Conservation (phyloP, 2,113 vertebrate species). For the Alligator sinensis region DNA sequence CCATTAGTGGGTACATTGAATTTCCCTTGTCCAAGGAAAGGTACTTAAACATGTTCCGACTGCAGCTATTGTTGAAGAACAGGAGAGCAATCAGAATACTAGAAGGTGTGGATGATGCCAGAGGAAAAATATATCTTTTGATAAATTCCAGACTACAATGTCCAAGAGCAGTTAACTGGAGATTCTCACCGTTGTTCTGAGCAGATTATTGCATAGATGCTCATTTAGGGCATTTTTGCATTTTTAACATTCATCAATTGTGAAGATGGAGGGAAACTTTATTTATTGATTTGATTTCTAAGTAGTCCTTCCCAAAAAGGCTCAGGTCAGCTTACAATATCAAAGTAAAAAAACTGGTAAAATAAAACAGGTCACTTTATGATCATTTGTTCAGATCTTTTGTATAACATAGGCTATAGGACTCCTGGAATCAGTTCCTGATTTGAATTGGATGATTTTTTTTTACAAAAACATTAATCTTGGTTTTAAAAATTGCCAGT, state of each 20-base stretch:
- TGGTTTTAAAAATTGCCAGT: not conserved
- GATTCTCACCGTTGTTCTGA: not conserved
- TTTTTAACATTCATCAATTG: not conserved
- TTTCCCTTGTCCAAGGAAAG: not conserved
- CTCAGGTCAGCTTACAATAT: too few species aligned
- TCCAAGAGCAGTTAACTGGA: not conserved
- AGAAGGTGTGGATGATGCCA: not conserved
- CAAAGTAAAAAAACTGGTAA: too few species aligned
- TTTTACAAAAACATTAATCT: not conserved
- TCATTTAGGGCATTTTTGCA: not conserved
- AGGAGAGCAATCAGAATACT: not conserved
- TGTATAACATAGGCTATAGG: rapidly evolving
- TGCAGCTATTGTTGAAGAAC: not conserved
- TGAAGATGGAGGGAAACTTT: too few species aligned
- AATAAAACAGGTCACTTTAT: not conserved
- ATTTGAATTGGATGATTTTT: not conserved
- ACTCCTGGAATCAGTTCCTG: not conserved
- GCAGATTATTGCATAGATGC: not conserved
- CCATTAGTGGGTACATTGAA: not conserved
- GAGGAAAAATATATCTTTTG: not conserved
- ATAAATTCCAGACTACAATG: not conserved
- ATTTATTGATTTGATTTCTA: too few species aligned
- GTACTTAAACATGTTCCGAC: not conserved
- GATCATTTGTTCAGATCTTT: not conserved
- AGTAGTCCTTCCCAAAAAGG: too few species aligned